Evolutionary conservation across 2,888 invertebrate species (phyloP).

Genomic region (Leucophenga montana): DNA sequence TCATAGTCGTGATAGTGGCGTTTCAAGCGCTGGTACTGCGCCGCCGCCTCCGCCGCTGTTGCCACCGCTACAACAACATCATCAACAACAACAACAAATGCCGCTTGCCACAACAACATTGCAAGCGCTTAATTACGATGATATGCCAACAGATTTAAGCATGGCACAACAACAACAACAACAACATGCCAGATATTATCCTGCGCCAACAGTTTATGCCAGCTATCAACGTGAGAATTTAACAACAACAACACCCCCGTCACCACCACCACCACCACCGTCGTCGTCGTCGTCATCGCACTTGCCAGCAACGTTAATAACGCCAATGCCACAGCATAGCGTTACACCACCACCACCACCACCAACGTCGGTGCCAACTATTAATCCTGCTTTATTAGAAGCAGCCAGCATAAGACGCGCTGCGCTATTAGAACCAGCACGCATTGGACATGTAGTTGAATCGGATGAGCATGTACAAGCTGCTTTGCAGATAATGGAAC

Average conservation of each 20-base stretch:
- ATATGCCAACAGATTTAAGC: conserved; percentile 66
- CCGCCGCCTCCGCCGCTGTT: not conserved
- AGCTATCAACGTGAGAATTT: not conserved
- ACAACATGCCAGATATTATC: conserved; percentile 46
- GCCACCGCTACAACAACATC: too few species aligned
- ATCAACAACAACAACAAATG: conserved; percentile 25
- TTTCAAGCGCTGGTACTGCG: conserved; percentile 60
- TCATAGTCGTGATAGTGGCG: conserved; percentile 68
- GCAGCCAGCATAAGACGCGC: conserved; percentile 70
- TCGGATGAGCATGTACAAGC: conserved; percentile 61
- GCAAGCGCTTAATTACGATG: conserved; percentile 49
- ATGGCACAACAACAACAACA: conserved; percentile 49
- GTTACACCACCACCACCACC: conserved; percentile 23
- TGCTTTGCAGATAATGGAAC: conserved; percentile 62
- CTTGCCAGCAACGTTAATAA: not conserved
- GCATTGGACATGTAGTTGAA: conserved; percentile 32
- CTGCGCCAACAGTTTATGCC: conserved; percentile 31
- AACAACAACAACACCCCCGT: conserved; percentile 3
- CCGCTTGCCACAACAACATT: conserved; percentile 25
- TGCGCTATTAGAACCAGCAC: conserved; percentile 28
- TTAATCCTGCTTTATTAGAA: conserved; percentile 72
- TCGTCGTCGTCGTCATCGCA: too few species aligned
- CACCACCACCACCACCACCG: conserved; percentile 28
- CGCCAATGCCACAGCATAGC: conserved; percentile 13
- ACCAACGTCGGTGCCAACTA: too few species aligned